Base-by-base conservation (phyloP, 2,113 vertebrate species). In the Rhipidura dahli region DNA sequence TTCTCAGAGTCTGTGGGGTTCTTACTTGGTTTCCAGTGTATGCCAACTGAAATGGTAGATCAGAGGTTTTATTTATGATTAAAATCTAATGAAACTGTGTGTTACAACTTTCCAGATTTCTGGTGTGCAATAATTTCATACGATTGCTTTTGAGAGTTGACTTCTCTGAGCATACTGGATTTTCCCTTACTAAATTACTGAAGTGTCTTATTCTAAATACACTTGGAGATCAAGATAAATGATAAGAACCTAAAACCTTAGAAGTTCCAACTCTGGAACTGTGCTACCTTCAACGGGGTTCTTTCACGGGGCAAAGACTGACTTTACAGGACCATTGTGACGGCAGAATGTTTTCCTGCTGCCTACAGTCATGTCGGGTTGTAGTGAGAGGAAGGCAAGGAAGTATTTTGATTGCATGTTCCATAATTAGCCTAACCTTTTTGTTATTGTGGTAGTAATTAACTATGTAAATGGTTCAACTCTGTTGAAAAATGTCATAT, bases 291-390 rank as follows among this genome's bases (percentile, higher is more conserved):
- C 30, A 47, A 4, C 7, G 18, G 47, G 6, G 13, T 16, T 73
- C 44, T 71, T 87, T 54, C 57, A 33, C 16, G 39, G 8, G 33
- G 15, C 44, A 10, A 11, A n/a, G 49, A 40, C 11, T 69, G 59
- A 45, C 63, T 72, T 68, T 31, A 23, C 15, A 63, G 61, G 23
- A 69, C 39, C 16, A 7, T 30, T 16, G 2, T 60, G 45, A 37
- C 53, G 39, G 11, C 31, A 65, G 57, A 76, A 49, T 30, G 20
- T 68, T 72, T 89, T 87, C 31, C 18, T 83, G 49, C 50, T 64
- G 37, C 70, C 0, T 0, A 7, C 30, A 57, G 15, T 39, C 1
- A 0, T 11, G 59, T 51, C 28, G 23, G 8, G 11, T 76, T 89
- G 80, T 49, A 71, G 35, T 22, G 54, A 82, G 65, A 66, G 39